These are phyloP conservation scores for Pollenia angustigena DNA, from an alignment of 2,888 invertebrate genomes.

Conservation along the genomic window DNA sequence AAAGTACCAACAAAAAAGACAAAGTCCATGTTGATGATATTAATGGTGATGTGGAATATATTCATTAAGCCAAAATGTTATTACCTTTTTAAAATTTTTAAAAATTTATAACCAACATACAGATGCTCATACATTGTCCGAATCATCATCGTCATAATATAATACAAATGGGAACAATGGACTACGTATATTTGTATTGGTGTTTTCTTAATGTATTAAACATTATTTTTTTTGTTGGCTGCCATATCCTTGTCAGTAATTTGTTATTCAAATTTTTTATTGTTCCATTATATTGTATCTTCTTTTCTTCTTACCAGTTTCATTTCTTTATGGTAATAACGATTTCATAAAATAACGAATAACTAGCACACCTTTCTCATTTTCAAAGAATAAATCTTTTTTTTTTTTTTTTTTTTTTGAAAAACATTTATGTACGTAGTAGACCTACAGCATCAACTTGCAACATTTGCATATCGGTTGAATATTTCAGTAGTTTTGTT, in stretches of 20 bases:
- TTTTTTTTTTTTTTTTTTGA: no score
- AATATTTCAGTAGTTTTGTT: slow-evolving; percentile 33
- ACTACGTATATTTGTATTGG: background rate
- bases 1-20: background rate
- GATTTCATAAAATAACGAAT: slow-evolving; percentile 13
- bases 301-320: background rate
- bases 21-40: background rate
- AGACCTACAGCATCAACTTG: slow-evolving; percentile 26
- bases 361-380: slow-evolving; percentile 35
- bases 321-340: slow-evolving; percentile 2
- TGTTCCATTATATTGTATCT: slow-evolving; percentile 31
- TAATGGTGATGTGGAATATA: slow-evolving; percentile 38
- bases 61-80: slow-evolving; percentile 70
- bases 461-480: slow-evolving; percentile 57
- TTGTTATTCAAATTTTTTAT: slow-evolving; percentile 66
- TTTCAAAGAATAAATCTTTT: background rate
- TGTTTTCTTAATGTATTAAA: slow-evolving; percentile 39
- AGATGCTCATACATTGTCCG: background rate
- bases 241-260: slow-evolving; percentile 52
- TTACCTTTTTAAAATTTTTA: slow-evolving; percentile 63
- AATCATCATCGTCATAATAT: slow-evolving; percentile 47
- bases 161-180: slow-evolving; percentile 34
- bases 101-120: slow-evolving; percentile 52
- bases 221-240: background rate
- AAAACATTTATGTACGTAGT: no score